phyloP scores from a whole-genome alignment of 2,888 invertebrate genomes.

The Cactoblastis cactorum region DNA sequence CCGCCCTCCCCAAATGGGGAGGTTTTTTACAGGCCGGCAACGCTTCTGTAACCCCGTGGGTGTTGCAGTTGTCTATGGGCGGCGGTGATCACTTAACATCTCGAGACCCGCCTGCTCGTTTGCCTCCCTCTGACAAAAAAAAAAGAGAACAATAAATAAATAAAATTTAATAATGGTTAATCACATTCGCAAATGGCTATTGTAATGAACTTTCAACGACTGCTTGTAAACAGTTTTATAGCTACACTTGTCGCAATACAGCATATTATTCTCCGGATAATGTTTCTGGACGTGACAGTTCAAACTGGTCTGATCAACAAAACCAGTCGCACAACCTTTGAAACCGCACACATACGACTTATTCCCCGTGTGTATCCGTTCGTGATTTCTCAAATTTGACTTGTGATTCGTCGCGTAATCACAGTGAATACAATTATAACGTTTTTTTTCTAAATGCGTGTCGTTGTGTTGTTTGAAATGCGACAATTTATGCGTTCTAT shows the following conservation, averaged over 20 bases:
- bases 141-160: background rate
- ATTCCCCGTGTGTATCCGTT: constrained; percentile 32
- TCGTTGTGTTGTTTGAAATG: constrained; percentile 35
- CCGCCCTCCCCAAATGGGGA: too few relatives aligned
- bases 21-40: too few relatives aligned
- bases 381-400: constrained; percentile 42
- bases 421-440: constrained; percentile 30
- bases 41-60: too few relatives aligned
- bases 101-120: too few relatives aligned
- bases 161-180: too few relatives aligned
- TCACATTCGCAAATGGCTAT: constrained; percentile 31
- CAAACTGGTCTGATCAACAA: constrained; percentile 34
- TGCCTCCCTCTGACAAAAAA: too few relatives aligned
- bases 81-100: too few relatives aligned
- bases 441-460: constrained; percentile 28
- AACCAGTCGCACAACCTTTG: constrained; percentile 26
- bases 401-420: constrained; percentile 34
- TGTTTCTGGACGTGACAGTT: constrained; percentile 42
- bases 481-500: constrained; percentile 32
- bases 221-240: constrained; percentile 47
- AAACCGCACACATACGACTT: constrained; percentile 31
- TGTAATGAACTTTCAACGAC: constrained; percentile 39
- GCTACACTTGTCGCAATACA: constrained; percentile 48
- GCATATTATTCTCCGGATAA: constrained; percentile 32
- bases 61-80: too few relatives aligned